Percentiles rank a stretch among this genome's conserved stretches.
These are phyloP conservation scores for Actinia tenebrosa DNA, from an alignment of 64 coral and sea anemone species.

Conservation along the genomic window DNA sequence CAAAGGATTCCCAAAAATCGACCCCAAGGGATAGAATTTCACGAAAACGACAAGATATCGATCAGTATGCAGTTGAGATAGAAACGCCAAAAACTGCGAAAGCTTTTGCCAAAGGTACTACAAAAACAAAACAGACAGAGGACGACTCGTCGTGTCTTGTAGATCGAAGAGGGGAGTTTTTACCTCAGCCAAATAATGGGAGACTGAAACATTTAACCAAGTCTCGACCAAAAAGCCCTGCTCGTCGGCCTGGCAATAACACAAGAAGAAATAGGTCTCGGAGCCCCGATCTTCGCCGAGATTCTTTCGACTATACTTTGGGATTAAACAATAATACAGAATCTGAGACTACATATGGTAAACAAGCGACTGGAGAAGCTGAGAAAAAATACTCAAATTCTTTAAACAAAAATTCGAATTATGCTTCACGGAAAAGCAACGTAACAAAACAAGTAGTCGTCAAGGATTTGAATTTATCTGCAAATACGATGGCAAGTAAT, in stretches of 20 bases:
- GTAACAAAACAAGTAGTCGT: constrained; percentile 9
- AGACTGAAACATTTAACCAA: constrained; percentile 50
- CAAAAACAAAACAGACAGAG: background rate
- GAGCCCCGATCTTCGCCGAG: background rate
- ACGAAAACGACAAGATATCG: background rate
- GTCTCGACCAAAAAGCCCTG: constrained; percentile 38
- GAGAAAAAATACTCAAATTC: background rate
- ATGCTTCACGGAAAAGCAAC: background rate
- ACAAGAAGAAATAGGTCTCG: constrained; percentile 10
- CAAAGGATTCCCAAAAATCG: constrained; percentile 13
- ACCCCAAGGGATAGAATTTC: background rate
- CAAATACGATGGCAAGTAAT: background rate
- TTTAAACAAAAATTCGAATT: background rate
- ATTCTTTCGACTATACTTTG: background rate
- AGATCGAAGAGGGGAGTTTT: constrained; percentile 18
- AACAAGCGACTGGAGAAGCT: background rate
- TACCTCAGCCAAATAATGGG: constrained; percentile 16
- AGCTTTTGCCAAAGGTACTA: background rate
- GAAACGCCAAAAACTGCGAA: background rate
- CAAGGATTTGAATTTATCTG: background rate
- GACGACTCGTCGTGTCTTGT: constrained; percentile 30
- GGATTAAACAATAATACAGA: background rate
- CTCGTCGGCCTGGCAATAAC: background rate
- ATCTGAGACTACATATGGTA: background rate
- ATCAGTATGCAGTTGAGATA: background rate